Evolutionary conservation across 2,888 invertebrate species (phyloP).

Genomic region (Cecidostiba fungosa): DNA sequence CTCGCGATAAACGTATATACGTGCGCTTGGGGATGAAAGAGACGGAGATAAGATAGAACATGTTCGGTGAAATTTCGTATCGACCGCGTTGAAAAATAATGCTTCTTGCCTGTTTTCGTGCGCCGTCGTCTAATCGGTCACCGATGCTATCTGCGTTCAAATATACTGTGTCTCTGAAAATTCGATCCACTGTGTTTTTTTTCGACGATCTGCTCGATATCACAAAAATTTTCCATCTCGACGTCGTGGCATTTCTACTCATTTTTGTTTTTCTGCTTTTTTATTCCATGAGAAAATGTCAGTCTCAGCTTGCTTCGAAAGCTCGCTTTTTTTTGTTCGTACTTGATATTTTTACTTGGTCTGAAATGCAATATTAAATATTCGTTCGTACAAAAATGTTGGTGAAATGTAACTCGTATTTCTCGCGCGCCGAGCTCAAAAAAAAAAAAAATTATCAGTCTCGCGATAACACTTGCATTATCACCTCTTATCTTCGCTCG

Average conservation of each 20-base stretch:
- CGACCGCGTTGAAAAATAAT: conserved; percentile 43
- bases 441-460: neutral
- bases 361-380: no score
- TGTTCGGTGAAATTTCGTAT: conserved; percentile 44
- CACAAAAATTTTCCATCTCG: neutral
- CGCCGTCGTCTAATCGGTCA: neutral
- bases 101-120: neutral
- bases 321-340: no score
- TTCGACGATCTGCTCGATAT: neutral
- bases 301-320: no score
- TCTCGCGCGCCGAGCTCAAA: neutral
- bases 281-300: neutral
- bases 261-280: neutral
- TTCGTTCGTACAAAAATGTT: neutral
- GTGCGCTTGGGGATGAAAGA: conserved; percentile 24
- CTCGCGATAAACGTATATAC: conserved; percentile 19
- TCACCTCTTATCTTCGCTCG: neutral
- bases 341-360: no score
- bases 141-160: neutral
- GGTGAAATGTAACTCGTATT: neutral
- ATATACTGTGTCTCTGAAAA: neutral
- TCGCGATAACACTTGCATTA: neutral
- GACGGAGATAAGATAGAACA: conserved; percentile 50
- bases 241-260: neutral
- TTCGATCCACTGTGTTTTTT: neutral